Evolutionary conservation across 2,797 vertebrate species (phyloP).

Genomic region (Limosa lapponica): DNA sequence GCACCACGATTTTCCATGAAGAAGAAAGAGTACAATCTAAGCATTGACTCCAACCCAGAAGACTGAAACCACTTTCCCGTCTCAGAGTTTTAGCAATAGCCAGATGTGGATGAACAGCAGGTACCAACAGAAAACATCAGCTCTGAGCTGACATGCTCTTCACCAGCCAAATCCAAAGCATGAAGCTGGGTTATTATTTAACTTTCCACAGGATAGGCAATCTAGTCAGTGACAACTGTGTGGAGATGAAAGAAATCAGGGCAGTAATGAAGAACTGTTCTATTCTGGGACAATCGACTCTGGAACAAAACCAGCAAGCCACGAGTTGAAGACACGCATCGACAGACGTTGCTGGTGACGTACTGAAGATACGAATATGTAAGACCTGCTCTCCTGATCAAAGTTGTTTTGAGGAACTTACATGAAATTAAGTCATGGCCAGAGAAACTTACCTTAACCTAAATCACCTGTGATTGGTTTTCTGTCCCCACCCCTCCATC

Average conservation of each 20-base stretch:
- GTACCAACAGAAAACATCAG: conserved; percentile 51
- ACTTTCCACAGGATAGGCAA: background rate
- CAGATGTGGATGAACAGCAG: conserved; percentile 36
- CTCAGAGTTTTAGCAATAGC: conserved; percentile 32
- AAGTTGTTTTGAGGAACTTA: background rate
- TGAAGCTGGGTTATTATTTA: background rate
- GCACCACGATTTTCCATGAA: conserved; percentile 6
- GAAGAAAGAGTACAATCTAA: conserved; percentile 29
- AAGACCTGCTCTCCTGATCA: background rate
- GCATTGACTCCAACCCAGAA: conserved; percentile 5
- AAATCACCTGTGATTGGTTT: background rate
- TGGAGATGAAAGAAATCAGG: conserved; percentile 10
- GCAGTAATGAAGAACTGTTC: background rate
- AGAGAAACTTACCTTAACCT: background rate
- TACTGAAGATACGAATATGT: background rate
- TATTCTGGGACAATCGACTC: background rate
- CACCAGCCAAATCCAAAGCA: background rate
- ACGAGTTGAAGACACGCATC: background rate
- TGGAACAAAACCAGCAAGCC: background rate
- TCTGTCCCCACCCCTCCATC: background rate
- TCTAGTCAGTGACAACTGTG: background rate
- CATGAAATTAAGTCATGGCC: background rate
- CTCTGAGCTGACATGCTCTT: conserved; percentile 22
- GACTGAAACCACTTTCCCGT: conserved; percentile 23
- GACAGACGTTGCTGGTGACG: background rate